Conservation (phyloP, 2,797 vertebrate species). For the Cyprinodon diabolis region DNA sequence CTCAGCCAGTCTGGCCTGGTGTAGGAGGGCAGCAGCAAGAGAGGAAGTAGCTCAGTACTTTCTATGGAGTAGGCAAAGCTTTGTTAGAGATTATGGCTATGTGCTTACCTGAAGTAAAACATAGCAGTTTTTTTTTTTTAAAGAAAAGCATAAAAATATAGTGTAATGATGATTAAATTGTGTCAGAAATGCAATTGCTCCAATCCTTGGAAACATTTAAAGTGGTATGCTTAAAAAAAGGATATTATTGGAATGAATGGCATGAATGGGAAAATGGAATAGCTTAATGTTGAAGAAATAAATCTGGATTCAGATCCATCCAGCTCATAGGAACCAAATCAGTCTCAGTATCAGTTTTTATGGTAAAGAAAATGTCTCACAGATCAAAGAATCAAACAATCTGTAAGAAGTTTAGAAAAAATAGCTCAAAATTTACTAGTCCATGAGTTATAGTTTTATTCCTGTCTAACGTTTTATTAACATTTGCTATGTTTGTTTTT, state of each 20-base stretch:
- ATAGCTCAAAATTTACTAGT: too few species aligned
- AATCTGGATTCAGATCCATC: too few species aligned
- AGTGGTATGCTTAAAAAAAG: background rate
- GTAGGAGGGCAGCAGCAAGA: conserved; percentile 60
- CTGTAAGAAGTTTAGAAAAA: too few species aligned
- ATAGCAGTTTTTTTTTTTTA: background rate
- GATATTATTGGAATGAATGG: background rate
- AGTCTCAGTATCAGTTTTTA: too few species aligned
- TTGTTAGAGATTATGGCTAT: background rate
- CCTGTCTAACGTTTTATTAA: too few species aligned
- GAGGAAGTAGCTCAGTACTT: conserved; percentile 46
- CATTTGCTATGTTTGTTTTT: too few species aligned
- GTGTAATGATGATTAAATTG: background rate
- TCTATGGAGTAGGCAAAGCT: background rate
- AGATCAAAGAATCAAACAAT: too few species aligned
- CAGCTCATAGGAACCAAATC: too few species aligned
- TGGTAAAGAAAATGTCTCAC: too few species aligned
- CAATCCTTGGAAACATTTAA: background rate
- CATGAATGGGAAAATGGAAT: too few species aligned
- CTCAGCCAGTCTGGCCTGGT: conserved; percentile 66
- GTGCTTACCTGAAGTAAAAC: background rate
- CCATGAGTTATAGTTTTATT: too few species aligned
- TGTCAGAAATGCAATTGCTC: background rate
- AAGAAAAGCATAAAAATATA: background rate
- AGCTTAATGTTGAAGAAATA: too few species aligned